Evolutionary conservation across 2,113 vertebrate species (phyloP), one percentile per base, ranked within the genome.

Genomic region (Dromaius novaehollandiae): DNA sequence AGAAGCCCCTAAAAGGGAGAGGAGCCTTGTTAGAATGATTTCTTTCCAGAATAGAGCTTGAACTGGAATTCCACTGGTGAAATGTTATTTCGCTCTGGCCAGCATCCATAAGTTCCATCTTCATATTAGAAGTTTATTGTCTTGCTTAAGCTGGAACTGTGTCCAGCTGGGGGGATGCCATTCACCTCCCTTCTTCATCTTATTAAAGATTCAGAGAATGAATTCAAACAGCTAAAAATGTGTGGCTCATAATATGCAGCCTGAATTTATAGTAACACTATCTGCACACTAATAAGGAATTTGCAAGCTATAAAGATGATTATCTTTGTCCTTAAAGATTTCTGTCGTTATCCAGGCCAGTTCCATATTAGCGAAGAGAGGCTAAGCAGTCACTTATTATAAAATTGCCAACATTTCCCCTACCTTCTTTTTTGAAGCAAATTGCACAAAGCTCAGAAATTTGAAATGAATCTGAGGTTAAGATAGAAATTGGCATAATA

Each of bases 21-120:
- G 64, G 61, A 96, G 89, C 42, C 46, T 78, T 83, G 84, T 83
- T 78, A 95, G 24, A 91, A 97, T 92, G 32, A 60, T 97, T 97
- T 97, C 97, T 97, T 97, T 98, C 97, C 97, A 98, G 95, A 95
- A 73, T 7, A 74, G 91, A 94, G 81, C 97, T 97, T 97, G 92
- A 97, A 97, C 94, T 97, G 90, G 92, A 98, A 98, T 98, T 98
- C 97, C 95, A 85, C 51, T 93, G 74, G 65, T 97, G 94, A 97
- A 97, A 94, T 91, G 94, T 76, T 98, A 92, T 97, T 96, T 98
- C 91, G 53, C 82, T 86, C 95, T 98, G 98, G 98, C 97, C 78
- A 38, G 66, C 70, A 98, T 97, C 98, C 98, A 98, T 76, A 82
- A 95, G 97, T 97, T 97, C 98, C 98, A 98, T 98, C 98, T 98